Conservation (phyloP, 2,113 vertebrate genomes). For the Dromaius novaehollandiae region DNA sequence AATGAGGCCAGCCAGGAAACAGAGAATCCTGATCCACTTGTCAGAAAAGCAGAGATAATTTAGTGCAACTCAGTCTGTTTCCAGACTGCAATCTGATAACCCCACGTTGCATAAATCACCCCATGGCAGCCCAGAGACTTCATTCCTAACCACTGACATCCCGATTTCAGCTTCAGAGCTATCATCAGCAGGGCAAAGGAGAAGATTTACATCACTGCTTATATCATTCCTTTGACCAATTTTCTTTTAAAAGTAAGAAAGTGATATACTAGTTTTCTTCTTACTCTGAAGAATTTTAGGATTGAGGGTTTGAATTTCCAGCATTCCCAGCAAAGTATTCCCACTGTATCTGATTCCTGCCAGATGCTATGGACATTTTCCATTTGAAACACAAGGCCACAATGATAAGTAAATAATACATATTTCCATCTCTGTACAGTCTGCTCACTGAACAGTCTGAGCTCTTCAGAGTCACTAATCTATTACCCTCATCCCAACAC, state of each 20-base stretch:
- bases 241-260: not conserved
- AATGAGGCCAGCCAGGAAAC: conserved; percentile 49
- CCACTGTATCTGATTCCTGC: not conserved
- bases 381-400: not conserved
- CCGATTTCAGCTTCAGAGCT: not conserved
- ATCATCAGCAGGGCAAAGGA: not conserved
- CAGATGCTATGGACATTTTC: not conserved
- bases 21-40: conserved; percentile 14
- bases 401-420: not conserved
- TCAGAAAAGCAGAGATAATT: conserved; percentile 40
- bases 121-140: not conserved
- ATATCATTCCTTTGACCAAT: not conserved
- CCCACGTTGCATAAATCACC: not conserved
- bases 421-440: not conserved
- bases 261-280: not conserved
- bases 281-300: not conserved
- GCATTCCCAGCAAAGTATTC: not conserved
- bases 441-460: not conserved
- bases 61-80: not conserved
- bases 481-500: not conserved
- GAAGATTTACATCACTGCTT: not conserved
- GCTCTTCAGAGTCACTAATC: not conserved
- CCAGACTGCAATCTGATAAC: not conserved
- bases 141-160: not conserved
- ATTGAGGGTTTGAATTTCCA: not conserved